Evolutionary conservation across 2,113 vertebrate genomes (phyloP).

Genomic region (Nycticryphes semicollaris): DNA sequence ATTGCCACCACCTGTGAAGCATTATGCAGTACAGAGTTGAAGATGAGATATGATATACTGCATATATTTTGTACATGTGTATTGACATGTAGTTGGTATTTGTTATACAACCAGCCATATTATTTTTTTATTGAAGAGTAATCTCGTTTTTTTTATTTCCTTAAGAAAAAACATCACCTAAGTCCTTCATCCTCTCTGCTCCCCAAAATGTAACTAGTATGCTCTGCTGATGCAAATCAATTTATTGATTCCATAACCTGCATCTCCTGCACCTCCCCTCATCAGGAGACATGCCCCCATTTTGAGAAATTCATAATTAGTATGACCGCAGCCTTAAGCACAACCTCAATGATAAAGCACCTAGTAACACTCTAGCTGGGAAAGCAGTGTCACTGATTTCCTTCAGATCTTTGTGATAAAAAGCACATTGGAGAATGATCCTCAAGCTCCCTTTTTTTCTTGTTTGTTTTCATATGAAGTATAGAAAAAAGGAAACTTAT

Average conservation of each 20-base stretch:
- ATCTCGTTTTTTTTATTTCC: neutral
- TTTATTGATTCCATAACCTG: neutral
- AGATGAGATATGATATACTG: neutral
- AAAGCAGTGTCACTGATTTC: neutral
- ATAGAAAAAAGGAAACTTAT: neutral
- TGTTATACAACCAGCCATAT: neutral
- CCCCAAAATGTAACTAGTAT: rapidly evolving
- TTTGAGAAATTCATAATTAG: neutral
- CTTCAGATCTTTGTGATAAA: neutral
- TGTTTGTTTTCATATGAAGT: neutral
- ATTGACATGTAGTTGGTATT: neutral
- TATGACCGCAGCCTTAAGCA: neutral
- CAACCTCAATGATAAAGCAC: neutral
- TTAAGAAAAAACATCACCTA: neutral
- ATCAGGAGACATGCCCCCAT: neutral
- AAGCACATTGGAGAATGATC: neutral
- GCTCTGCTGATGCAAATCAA: neutral
- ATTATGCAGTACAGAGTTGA: neutral
- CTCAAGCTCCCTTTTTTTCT: neutral
- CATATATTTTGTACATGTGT: neutral
- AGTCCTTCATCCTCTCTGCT: neutral
- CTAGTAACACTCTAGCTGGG: neutral
- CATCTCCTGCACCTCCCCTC: neutral
- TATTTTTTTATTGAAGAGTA: neutral
- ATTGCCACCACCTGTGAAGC: neutral